These are phyloP conservation scores for Xanthia togata DNA, from an alignment of 2,888 invertebrate species.

Conservation along the genomic window DNA sequence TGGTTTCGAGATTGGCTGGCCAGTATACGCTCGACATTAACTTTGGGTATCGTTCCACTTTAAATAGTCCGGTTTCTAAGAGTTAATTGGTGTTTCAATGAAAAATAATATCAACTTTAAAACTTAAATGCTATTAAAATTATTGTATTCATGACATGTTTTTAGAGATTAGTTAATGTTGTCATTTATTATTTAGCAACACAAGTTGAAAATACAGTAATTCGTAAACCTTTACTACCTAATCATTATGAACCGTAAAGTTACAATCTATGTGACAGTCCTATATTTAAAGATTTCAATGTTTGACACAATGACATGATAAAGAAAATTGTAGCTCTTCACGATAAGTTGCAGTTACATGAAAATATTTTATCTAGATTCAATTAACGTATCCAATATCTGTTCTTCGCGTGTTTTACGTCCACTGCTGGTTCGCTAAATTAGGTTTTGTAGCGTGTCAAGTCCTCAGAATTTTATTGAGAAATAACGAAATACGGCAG, in stretches of 20 bases:
- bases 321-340: background rate
- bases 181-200: background rate
- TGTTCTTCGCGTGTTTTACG: background rate
- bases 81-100: slow-evolving; percentile 47
- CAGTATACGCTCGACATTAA: slow-evolving; percentile 48
- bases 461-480: background rate
- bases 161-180: slow-evolving; percentile 8
- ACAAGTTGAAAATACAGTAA: background rate
- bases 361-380: background rate
- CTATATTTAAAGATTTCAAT: slow-evolving; percentile 3
- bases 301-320: background rate
- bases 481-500: slow-evolving; percentile 13
- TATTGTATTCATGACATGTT: background rate
- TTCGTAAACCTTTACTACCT: background rate
- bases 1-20: slow-evolving; percentile 58
- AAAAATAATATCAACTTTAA: slow-evolving; percentile 39
- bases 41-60: slow-evolving; percentile 59
- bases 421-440: background rate
- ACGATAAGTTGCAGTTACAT: background rate
- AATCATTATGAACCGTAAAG: background rate
- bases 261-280: background rate
- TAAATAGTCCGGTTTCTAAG: slow-evolving; percentile 55
- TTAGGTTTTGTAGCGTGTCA: background rate
- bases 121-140: background rate
- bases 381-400: background rate